Evolutionary conservation across 2,797 vertebrate genomes (phyloP), one percentile per base, ranked within the genome.

Genomic region (Pangasius djambal): DNA sequence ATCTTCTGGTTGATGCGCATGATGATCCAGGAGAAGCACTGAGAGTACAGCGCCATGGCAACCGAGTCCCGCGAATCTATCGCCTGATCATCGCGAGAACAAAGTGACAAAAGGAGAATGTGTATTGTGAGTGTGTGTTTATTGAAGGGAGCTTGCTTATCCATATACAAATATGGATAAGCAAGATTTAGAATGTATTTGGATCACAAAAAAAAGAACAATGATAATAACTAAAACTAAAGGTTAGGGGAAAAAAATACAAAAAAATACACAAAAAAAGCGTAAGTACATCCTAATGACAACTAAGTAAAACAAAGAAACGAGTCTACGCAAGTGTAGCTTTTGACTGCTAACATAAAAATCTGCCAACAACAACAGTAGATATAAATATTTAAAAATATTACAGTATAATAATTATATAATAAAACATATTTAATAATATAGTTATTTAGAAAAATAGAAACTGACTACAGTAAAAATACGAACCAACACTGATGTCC

Each of bases 1-100:
- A 98, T 96, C 92, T 97, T 97, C 87, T 96, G 95, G 90, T 99
- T 99, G 93, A 99, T 98, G 92, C 97, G 97, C 88, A 95, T 96
- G 93, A 99, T 98, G 93, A 99, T 97, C 98, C 98, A 98, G 9
- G 98, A 98, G 92, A 98, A 98, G 92, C 98, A 98, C 92, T 98
- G 98, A 69, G 97, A 97, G 92, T 99, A 99, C 57, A 99, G 94
- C 0, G 98, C 98, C 98, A 99, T 99, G 85, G 98, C 96, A 48
- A 98, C 97, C 1, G 98, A 98, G 89, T 98, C 97, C 37, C 98
- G 95, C 89, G 97, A 98, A 94, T 98, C 97, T 84, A 97, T 96
- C 7, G 98, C 98, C 98, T 99, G 94, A 63, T 69, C 28, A 88
- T 1, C 69, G 90, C 40, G 40, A 72, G 28, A 77, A 34, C 7